A percentile compares a stretch with the other conserved stretches of the same genome.
phyloP scores from a whole-genome alignment of 2,797 vertebrate genomes.

The Cirrhinus mrigala region DNA sequence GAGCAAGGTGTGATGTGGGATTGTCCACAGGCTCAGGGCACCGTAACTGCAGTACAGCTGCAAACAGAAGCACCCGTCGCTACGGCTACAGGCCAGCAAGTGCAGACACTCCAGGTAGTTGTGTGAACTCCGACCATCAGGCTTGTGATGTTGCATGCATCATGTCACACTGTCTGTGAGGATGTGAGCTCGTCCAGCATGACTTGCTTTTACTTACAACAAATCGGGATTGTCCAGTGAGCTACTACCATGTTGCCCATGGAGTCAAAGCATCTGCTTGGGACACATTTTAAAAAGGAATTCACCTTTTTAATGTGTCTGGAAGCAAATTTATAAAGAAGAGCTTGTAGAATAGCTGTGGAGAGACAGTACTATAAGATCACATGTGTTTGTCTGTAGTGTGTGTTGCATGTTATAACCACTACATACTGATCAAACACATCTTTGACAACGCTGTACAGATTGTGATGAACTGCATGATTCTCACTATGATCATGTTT shows the following conservation, averaged over 20 bases:
- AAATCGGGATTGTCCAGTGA: not conserved
- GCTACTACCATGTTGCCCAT: not conserved
- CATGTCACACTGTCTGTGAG: conserved; percentile 69
- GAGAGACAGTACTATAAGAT: not conserved
- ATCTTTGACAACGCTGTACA: not conserved
- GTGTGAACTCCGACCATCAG: conserved; percentile 78
- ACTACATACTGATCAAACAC: not conserved
- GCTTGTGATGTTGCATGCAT: conserved; percentile 56
- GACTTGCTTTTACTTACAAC: conserved; percentile 15
- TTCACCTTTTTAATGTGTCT: conserved; percentile 6
- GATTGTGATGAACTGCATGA: conserved; percentile 1
- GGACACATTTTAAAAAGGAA: not conserved
- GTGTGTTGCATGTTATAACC: conserved; percentile 41
- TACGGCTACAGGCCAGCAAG: conserved; percentile 97
- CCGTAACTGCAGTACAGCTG: conserved; percentile 98
- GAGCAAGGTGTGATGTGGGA: conserved; percentile 70
- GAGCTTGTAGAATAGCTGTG: not conserved
- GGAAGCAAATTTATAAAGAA: not conserved
- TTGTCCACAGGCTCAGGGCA: conserved; percentile 94
- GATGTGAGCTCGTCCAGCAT: conserved; percentile 49
- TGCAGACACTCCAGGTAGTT: conserved; percentile 99
- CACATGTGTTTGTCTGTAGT: not conserved
- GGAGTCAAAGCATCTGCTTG: not conserved
- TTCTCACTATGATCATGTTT: conserved; percentile 48
- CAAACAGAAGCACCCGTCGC: conserved; percentile 96